phyloP scores from a whole-genome alignment of 2,113 vertebrate genomes.

The Danionella cerebrum region DNA sequence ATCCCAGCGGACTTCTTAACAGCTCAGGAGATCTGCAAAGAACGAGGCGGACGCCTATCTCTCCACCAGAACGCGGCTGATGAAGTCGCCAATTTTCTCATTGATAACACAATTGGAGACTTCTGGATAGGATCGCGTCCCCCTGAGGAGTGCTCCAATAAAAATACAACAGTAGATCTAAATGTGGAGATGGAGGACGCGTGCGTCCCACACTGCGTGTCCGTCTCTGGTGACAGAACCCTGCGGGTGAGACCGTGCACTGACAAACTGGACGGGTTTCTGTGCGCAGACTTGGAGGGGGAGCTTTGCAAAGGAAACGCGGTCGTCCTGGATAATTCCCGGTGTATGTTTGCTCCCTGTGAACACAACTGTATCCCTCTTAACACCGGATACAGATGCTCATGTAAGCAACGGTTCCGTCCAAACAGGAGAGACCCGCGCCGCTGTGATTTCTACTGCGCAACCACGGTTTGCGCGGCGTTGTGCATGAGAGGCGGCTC shows the following conservation, averaged over 20 bases:
- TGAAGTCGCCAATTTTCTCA: slow-evolving; percentile 20
- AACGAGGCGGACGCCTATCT: slow-evolving; percentile 42
- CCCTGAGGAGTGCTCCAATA: slow-evolving; percentile 43
- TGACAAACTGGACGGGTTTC: slow-evolving; percentile 48
- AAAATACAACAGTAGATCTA: neutral
- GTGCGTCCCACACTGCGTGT: slow-evolving; percentile 51
- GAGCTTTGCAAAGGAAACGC: slow-evolving; percentile 33
- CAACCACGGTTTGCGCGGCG: neutral
- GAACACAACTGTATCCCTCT: slow-evolving; percentile 38
- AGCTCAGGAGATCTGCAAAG: slow-evolving; percentile 42
- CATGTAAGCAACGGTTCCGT: slow-evolving; percentile 37
- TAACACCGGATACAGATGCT: slow-evolving; percentile 46
- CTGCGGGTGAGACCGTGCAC: slow-evolving; percentile 49
- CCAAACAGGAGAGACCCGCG: slow-evolving; percentile 25
- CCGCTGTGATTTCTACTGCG: neutral
- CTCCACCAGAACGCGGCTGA: slow-evolving; percentile 22
- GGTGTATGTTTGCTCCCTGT: slow-evolving; percentile 43
- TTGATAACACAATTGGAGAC: slow-evolving; percentile 24
- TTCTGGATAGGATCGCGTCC: slow-evolving; percentile 60
- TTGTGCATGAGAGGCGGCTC: neutral
- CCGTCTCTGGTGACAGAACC: slow-evolving; percentile 41
- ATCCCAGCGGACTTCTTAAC: slow-evolving; percentile 43
- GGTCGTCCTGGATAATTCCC: neutral
- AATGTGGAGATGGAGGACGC: slow-evolving; percentile 35
- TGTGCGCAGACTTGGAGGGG: slow-evolving; percentile 44